Base-by-base conservation (phyloP, 2,888 invertebrate species). In the Cantharis rufa region DNA sequence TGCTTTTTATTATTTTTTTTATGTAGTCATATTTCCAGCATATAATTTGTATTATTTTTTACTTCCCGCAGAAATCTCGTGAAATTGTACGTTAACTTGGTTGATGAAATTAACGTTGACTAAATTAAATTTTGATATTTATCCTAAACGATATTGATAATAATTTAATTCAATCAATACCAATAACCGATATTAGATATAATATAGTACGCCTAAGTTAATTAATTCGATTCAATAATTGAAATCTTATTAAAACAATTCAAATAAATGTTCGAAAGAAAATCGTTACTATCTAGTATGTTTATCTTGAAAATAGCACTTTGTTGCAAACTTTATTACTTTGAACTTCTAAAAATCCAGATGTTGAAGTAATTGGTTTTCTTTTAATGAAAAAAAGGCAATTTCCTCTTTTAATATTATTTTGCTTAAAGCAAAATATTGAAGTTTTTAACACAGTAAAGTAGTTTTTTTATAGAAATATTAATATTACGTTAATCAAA, bases 361-460 rank as follows among this genome's bases (percentile, higher is more conserved):
- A 72, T 61, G 71, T 64, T 21, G 32, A 72, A 66, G 71, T 72
- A 72, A 72, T 72, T 72, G 72, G 68, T 68, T 66, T 68, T 21
- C 32, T 72, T 15, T 24, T 72, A 72, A 72, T 68, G 72, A 72
- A 72, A 68, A 72, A 72, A 72, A 64, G 72, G 21, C 72, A 72
- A 72, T 72, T 64, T 72, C 66, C 64, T 66, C 66, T 68, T 72
- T 72, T 72, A 66, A 62, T 68, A 72, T 3, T 66, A 66, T 48
- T 72, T 72, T 72, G 72, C 32, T 72, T 66, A 21, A 61, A 72
- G 72, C 24, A 62, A 24, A 69, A 73, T 48, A 48, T 48, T 72
- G 69, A 27, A n/a, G 64, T 66, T 66, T 18, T 62, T 69, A 69
- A 69, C 48, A n/a, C n/a, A 48, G 48, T n/a, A 5, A 4, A 7